These are phyloP conservation scores for Siniperca chuatsi DNA, from an alignment of 2,113 vertebrate genomes.

Conservation along the genomic window DNA sequence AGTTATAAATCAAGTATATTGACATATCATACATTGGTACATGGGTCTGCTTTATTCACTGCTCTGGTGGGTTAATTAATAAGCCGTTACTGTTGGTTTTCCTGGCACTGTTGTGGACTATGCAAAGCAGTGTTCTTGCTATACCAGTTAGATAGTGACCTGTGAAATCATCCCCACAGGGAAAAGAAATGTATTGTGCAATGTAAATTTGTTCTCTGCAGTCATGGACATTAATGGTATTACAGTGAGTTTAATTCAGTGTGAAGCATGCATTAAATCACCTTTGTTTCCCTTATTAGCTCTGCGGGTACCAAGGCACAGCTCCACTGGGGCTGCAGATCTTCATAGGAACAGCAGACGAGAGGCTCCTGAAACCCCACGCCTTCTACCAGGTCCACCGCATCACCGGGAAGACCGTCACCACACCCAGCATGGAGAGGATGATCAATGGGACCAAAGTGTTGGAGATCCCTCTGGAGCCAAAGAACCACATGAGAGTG, in stretches of 20 bases:
- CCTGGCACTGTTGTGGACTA: neutral
- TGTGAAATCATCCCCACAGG: conserved; percentile 22
- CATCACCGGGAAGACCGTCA: conserved; percentile 96
- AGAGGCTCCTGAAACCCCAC: conserved; percentile 93
- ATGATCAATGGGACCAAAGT: conserved; percentile 92
- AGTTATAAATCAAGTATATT: neutral
- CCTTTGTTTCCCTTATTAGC: conserved; percentile 80
- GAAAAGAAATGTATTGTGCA: conserved; percentile 14
- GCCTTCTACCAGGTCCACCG: conserved; percentile 99
- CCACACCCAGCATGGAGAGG: conserved; percentile 94
- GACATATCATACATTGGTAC: neutral
- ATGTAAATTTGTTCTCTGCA: neutral
- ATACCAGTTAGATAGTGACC: conserved; percentile 16
- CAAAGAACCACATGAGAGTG: conserved; percentile 95
- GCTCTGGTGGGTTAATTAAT: conserved; percentile 12
- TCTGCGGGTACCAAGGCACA: conserved; percentile 92
- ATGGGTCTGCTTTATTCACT: conserved; percentile 5
- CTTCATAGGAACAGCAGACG: conserved; percentile 97
- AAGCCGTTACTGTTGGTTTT: conserved; percentile 10
- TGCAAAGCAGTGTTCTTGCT: conserved; percentile 51
- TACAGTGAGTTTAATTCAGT: neutral
- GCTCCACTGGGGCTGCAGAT: conserved; percentile 92
- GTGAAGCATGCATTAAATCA: conserved; percentile 2
- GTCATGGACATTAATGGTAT: conserved; percentile 1
- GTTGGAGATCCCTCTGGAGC: conserved; percentile 93